Evolutionary conservation across 1,140 invertebrate genomes (phyloP).

Genomic region (Diorhabda elongata): DNA sequence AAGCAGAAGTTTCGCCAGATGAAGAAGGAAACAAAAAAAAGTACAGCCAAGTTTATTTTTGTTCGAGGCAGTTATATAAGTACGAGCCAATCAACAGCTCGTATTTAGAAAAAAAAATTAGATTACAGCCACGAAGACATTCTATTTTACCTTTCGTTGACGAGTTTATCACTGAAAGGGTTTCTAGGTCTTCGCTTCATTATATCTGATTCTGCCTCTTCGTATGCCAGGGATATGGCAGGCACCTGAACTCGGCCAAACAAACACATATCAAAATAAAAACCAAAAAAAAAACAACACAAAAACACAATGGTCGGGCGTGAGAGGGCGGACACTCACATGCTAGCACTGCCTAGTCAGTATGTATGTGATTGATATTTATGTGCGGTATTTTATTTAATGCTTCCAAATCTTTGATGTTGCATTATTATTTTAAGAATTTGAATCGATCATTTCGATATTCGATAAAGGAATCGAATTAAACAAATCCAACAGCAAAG

Average conservation of each 20-base stretch:
- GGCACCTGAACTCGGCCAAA: conserved; percentile 76
- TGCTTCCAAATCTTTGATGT: not conserved
- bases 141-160: conserved; percentile 89
- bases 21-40: conserved; percentile 17
- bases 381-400: not conserved
- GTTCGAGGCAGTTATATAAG: conserved; percentile 14
- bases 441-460: too few relatives aligned
- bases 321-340: conserved; percentile 30
- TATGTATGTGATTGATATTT: not conserved
- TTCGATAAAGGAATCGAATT: too few relatives aligned
- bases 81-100: conserved; percentile 21
- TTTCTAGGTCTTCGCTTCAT: conserved; percentile 99
- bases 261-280: conserved; percentile 42
- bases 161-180: conserved; percentile 92
- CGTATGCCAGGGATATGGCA: conserved; percentile 99
- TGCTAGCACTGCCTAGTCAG: conserved; percentile 36
- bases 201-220: conserved; percentile 99
- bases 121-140: conserved; percentile 24
- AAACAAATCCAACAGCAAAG: not conserved
- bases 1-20: conserved; percentile 32
- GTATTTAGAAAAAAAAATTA: conserved; percentile 23
- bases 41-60: conserved; percentile 12
- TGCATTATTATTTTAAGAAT: not conserved
- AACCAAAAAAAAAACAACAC: conserved; percentile 26
- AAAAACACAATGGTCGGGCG: conserved; percentile 22